phyloP scores from a whole-genome alignment of 2,113 vertebrate genomes.

The Hyperopisus bebe region DNA sequence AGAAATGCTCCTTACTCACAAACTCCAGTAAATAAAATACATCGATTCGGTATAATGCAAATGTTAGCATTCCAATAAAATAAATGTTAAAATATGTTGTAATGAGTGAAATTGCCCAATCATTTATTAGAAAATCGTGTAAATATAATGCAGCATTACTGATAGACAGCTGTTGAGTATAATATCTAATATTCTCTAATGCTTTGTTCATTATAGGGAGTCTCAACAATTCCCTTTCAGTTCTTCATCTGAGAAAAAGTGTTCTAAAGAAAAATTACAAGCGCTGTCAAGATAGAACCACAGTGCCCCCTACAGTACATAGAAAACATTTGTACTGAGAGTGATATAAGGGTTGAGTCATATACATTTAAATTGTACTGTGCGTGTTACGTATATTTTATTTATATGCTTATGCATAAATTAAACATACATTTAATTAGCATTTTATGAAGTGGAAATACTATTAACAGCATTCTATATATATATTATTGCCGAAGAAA shows the following conservation, averaged over 20 bases:
- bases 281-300: not conserved
- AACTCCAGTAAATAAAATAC: not conserved
- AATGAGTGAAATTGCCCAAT: not conserved
- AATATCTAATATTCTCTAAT: not conserved
- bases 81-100: not conserved
- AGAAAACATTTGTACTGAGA: not conserved
- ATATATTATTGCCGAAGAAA: not conserved
- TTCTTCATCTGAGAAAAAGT: not conserved
- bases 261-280: not conserved
- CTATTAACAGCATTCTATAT: not conserved
- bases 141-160: not conserved
- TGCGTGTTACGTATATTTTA: not conserved
- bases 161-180: not conserved
- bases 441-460: not conserved
- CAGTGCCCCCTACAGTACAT: conserved; percentile 9
- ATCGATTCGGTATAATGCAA: not conserved
- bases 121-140: not conserved
- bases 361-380: not conserved
- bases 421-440: not conserved
- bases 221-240: not conserved
- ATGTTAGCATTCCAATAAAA: not conserved
- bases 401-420: not conserved
- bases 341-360: not conserved
- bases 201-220: not conserved
- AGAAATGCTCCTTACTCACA: not conserved